Conservation (phyloP, 2,888 invertebrate genomes). For the Cephus pygmeus region DNA sequence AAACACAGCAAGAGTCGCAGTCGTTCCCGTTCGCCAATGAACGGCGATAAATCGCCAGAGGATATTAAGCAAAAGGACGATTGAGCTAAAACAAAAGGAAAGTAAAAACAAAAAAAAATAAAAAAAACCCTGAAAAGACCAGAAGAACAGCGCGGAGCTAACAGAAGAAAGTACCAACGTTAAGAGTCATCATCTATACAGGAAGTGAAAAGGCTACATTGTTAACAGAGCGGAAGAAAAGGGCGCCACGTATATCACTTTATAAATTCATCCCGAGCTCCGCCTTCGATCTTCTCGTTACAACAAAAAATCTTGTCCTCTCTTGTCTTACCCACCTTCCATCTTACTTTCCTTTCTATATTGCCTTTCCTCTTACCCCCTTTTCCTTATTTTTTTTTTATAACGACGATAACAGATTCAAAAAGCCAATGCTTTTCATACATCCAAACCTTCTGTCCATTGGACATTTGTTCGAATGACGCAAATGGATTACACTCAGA, state of each 20-base stretch:
- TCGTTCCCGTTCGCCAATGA: slow-evolving; percentile 63
- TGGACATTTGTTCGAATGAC: not conserved
- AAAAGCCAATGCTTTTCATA: slow-evolving; percentile 40
- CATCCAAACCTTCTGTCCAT: slow-evolving; percentile 28
- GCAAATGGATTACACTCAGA: too few species aligned
- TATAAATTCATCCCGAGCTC: not conserved
- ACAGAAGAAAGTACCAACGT: slow-evolving; percentile 21
- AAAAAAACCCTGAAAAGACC: slow-evolving; percentile 15
- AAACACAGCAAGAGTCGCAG: slow-evolving; percentile 65
- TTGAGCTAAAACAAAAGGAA: slow-evolving; percentile 34
- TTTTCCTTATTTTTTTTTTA: slow-evolving; percentile 33
- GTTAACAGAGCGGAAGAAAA: not conserved
- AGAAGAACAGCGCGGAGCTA: slow-evolving; percentile 16
- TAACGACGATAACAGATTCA: slow-evolving; percentile 40
- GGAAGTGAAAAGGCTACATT: not conserved
- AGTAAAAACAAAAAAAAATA: slow-evolving; percentile 9
- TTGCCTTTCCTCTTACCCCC: slow-evolving; percentile 30
- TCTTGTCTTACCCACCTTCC: not conserved
- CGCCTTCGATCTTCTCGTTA: not conserved
- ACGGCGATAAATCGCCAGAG: slow-evolving; percentile 63
- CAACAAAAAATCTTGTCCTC: not conserved
- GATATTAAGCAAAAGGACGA: slow-evolving; percentile 57
- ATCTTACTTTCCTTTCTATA: slow-evolving; percentile 15
- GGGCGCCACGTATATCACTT: not conserved
- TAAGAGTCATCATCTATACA: not conserved